Conservation (phyloP, 2,797 vertebrate species). For the Carapus acus region DNA sequence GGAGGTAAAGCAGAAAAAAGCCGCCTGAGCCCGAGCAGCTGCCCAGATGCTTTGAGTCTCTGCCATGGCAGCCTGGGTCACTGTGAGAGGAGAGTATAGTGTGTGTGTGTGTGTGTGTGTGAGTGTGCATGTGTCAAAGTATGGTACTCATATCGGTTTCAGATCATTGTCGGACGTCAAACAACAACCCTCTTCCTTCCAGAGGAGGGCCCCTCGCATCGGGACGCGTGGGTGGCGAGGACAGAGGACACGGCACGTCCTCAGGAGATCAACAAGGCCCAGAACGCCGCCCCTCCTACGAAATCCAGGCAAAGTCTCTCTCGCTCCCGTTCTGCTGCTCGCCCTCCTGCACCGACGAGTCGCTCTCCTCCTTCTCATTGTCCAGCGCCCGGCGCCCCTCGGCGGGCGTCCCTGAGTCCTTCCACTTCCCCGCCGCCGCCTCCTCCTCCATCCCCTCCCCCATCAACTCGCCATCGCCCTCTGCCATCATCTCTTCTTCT, state of each 20-base stretch:
- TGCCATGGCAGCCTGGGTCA: slow-evolving; percentile 57
- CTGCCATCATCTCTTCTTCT: slow-evolving; percentile 81
- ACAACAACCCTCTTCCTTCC: slow-evolving; percentile 55
- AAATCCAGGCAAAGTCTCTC: slow-evolving; percentile 95
- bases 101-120: slow-evolving; percentile 30
- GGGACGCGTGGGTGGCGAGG: slow-evolving; percentile 59
- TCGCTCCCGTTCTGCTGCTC: slow-evolving; percentile 79
- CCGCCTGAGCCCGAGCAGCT: slow-evolving; percentile 44
- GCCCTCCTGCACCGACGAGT: slow-evolving; percentile 83
- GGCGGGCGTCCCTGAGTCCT: slow-evolving; percentile 80
- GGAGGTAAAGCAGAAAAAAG: slow-evolving; percentile 69
- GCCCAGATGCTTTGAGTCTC: slow-evolving; percentile 52
- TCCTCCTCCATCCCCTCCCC: slow-evolving; percentile 79
- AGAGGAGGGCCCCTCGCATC: slow-evolving; percentile 55
- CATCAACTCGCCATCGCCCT: slow-evolving; percentile 82
- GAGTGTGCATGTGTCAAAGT: slow-evolving; percentile 25
- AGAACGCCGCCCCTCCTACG: slow-evolving; percentile 70
- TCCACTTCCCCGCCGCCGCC: slow-evolving; percentile 88
- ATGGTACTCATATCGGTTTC: slow-evolving; percentile 41
- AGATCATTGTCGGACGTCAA: slow-evolving; percentile 61
- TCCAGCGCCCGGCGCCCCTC: slow-evolving; percentile 76
- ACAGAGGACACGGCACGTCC: slow-evolving; percentile 59
- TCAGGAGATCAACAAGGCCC: slow-evolving; percentile 47
- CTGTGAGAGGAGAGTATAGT: slow-evolving; percentile 38
- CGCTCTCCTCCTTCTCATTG: slow-evolving; percentile 87